Evolutionary conservation across 2,113 vertebrate species (phyloP), one percentile per base, ranked within the genome.

Genomic region (Malurus alboscapulatus): DNA sequence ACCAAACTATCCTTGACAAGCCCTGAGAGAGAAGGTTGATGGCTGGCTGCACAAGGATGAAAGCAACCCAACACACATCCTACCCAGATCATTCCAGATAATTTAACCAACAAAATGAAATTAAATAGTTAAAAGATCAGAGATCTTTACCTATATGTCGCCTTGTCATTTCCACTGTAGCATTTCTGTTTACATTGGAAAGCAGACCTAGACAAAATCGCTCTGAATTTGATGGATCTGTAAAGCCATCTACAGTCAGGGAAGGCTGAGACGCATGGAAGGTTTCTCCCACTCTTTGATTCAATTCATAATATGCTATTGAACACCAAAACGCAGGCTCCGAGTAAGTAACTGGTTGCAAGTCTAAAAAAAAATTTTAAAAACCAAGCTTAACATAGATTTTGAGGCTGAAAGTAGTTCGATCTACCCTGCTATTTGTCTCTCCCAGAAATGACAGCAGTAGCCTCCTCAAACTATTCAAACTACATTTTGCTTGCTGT

Each of bases 281-380:
- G 30, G 99, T 99, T 97, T 99, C 99, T 69, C 99, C 99, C 42
- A 99, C 99, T 84, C 99, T 98, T 96, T 99, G 99, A 97, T 99
- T 99, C 66, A 99, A 96, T 97, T 99, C 99, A 19, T 99, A 99
- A 97, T 99, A 99, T 7, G 99, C 99, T 98, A 99, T 99, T 36
- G 99, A 99, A 97, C 99, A 99, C 99, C 99, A 99, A 97, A 99
- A 99, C 0, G 99, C 99, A 76, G 99, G 99, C 93, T 99, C 99
- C 4, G 98, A 99, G 94, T 99, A 99, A 88, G 99, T 99, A 83
- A 99, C 99, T 4, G 99, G 99, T 91, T 99, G 99, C 85, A 99
- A 98, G 96, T 99, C 99, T 99, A 93, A 17, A 94, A 90, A 36
- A 54, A 68, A 90, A 62, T 55, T 65, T 18, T 8, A 88, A 81